Conservation (phyloP, 2,113 vertebrate genomes). For the Leiothrix lutea region DNA sequence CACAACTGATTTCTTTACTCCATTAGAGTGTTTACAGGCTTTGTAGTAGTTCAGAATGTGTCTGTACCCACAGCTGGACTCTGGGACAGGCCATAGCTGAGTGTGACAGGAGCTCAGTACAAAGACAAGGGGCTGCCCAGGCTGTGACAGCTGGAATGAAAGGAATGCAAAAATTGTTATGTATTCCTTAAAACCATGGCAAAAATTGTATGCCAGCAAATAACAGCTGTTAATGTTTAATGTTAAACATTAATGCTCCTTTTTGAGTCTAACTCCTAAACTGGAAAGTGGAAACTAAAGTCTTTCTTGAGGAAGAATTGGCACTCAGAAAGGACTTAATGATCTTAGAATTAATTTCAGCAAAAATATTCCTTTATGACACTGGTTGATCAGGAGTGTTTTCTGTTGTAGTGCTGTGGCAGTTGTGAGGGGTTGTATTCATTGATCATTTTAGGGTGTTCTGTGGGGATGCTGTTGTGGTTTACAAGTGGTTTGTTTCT, state of each 20-base stretch:
- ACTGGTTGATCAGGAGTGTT: not conserved
- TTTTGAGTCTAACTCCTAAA: not conserved
- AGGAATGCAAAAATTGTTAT: not conserved
- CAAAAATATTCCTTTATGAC: not conserved
- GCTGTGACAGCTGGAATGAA: not conserved
- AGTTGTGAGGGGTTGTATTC: not conserved
- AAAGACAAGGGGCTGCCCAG: not conserved
- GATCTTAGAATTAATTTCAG: not conserved
- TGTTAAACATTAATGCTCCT: not conserved
- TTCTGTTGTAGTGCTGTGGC: not conserved
- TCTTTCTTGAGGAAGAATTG: not conserved
- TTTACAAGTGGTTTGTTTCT: not conserved
- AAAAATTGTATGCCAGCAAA: not conserved
- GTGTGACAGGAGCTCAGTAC: not conserved
- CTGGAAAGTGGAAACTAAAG: not conserved
- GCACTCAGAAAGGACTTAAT: not conserved
- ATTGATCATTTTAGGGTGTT: not conserved
- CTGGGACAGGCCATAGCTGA: not conserved
- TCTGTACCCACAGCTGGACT: not conserved
- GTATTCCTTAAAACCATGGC: not conserved
- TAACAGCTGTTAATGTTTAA: rapidly evolving
- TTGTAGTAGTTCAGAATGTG: not conserved
- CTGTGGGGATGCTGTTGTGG: not conserved
- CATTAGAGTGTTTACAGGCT: not conserved
- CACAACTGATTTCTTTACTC: not conserved